phyloP scores from a whole-genome alignment of 92 coral and sea anemone genomes.

The Epizoanthus scotinus region DNA sequence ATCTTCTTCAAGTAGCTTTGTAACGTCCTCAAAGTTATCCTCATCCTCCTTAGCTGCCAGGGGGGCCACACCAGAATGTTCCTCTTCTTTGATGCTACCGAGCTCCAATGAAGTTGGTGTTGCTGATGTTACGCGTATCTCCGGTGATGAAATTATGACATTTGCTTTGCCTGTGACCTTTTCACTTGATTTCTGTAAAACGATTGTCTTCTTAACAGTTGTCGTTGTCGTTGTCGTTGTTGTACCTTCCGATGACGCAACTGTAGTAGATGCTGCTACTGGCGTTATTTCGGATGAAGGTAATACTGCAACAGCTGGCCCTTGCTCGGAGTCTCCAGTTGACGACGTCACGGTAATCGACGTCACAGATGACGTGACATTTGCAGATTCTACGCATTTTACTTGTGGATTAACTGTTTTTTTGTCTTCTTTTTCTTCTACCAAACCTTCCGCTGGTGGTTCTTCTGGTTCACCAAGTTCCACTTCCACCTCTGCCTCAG shows the following conservation, averaged over 20 bases:
- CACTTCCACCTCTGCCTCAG: neutral
- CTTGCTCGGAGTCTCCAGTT: neutral
- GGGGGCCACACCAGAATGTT: slow-evolving; percentile 30
- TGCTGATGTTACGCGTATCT: slow-evolving; percentile 30
- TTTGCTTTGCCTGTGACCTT: slow-evolving; percentile 25
- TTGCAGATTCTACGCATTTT: slow-evolving; percentile 2
- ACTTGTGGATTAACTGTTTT: neutral
- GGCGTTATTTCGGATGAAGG: neutral
- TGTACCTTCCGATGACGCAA: neutral
- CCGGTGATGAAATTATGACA: slow-evolving; percentile 9
- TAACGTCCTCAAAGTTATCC: slow-evolving; percentile 23
- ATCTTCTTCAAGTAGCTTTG: slow-evolving; percentile 6
- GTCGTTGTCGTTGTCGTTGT: slow-evolving; percentile 20
- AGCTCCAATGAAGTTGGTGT: slow-evolving; percentile 33
- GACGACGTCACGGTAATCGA: neutral
- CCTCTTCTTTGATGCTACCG: slow-evolving; percentile 25
- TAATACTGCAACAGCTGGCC: neutral
- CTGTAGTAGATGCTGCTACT: slow-evolving; percentile 3
- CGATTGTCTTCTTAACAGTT: slow-evolving; percentile 22
- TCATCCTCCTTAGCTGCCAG: slow-evolving; percentile 35
- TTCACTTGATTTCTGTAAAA: slow-evolving; percentile 32
- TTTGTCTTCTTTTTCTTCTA: neutral
- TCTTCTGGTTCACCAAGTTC: no score
- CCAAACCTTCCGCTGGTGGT: no score
- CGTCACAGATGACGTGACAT: neutral